Evolutionary conservation across 2,888 invertebrate species (phyloP).

Genomic region (Odontomyia ornata): DNA sequence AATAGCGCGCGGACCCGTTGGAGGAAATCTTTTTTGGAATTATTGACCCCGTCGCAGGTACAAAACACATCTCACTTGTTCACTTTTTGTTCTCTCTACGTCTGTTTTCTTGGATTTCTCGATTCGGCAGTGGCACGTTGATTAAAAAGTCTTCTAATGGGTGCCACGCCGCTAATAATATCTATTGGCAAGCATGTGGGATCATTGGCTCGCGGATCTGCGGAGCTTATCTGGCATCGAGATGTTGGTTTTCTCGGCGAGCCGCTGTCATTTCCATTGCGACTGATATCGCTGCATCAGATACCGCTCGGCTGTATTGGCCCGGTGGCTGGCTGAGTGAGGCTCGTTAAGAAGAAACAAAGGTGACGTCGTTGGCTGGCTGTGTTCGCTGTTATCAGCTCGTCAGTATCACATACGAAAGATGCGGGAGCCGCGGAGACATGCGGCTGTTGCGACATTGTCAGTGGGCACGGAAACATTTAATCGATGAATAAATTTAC

Average conservation of each 20-base stretch:
- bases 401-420: neutral
- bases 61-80: constrained; percentile 50
- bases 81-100: constrained; percentile 34
- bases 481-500: constrained; percentile 21
- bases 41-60: constrained; percentile 53
- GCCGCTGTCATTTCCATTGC: constrained; percentile 10
- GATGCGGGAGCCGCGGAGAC: neutral
- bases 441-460: neutral
- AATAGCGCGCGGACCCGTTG: constrained; percentile 44
- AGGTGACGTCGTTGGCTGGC: neutral
- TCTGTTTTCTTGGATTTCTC: constrained; percentile 4
- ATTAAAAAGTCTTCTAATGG: constrained; percentile 13
- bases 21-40: constrained; percentile 53
- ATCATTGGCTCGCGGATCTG: neutral
- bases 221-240: neutral
- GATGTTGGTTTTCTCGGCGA: neutral
- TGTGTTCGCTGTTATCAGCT: constrained; percentile 4
- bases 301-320: neutral
- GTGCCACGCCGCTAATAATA: constrained; percentile 37
- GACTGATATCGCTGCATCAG: neutral
- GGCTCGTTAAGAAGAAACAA: neutral
- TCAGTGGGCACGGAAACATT: neutral
- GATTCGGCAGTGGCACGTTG: constrained; percentile 2
- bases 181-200: neutral
- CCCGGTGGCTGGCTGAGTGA: neutral